These are phyloP conservation scores for Drosophila pandora DNA, from an alignment of 1,140 invertebrate genomes.

Conservation along the genomic window DNA sequence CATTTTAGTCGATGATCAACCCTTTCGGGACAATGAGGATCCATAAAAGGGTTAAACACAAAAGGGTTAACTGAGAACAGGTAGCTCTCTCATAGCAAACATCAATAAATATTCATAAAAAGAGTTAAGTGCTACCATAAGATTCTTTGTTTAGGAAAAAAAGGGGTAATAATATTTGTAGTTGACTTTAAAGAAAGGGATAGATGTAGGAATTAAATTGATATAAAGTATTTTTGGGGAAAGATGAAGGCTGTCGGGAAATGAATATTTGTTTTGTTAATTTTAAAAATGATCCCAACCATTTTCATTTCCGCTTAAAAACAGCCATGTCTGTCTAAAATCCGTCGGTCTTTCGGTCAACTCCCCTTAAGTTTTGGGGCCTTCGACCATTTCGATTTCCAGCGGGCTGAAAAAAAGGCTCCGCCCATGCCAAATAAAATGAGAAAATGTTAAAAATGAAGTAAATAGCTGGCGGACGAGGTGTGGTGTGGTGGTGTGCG, in stretches of 20 bases:
- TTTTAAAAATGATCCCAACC: too few species aligned
- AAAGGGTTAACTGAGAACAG: slow-evolving; percentile 64
- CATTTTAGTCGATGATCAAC: slow-evolving; percentile 16
- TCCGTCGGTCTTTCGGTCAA: slow-evolving; percentile 19
- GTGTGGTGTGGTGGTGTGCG: slow-evolving; percentile 2
- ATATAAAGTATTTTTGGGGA: neutral
- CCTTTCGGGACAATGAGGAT: slow-evolving; percentile 46
- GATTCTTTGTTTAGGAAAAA: slow-evolving; percentile 41
- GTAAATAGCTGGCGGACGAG: slow-evolving; percentile 45
- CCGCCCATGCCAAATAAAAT: slow-evolving; percentile 71
- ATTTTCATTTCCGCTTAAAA: neutral
- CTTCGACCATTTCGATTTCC: slow-evolving; percentile 51
- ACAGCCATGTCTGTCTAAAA: neutral
- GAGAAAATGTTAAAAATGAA: slow-evolving; percentile 76
- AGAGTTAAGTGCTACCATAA: slow-evolving; percentile 67
- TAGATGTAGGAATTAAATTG: slow-evolving; percentile 3
- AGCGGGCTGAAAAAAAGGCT: slow-evolving; percentile 29
- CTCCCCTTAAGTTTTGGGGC: slow-evolving; percentile 6
- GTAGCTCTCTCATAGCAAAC: slow-evolving; percentile 35
- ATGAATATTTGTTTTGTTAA: too few species aligned
- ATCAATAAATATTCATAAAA: slow-evolving; percentile 71
- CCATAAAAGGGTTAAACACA: slow-evolving; percentile 74
- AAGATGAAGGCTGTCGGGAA: neutral
- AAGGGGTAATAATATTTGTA: slow-evolving; percentile 26
- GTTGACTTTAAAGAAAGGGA: slow-evolving; percentile 34